Evolutionary conservation across 2,888 invertebrate species (phyloP), one percentile per base, ranked within the genome.

Genomic region (Graphium colonna): DNA sequence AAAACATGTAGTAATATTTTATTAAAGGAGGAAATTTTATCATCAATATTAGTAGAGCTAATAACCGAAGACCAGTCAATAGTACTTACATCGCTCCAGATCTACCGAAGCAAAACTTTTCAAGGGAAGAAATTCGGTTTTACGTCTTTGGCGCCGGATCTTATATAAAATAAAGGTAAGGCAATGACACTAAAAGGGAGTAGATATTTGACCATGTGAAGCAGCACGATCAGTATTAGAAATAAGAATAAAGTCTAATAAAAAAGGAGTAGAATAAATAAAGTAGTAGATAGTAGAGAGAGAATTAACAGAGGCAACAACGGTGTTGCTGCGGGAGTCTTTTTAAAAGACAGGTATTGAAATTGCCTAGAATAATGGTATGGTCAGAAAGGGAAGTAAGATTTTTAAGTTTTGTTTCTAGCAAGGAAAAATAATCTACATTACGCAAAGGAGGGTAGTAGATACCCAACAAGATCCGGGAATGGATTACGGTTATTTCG

Each of bases 141-240:
- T 52, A 26, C 12, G 42, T 43, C 26, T 53, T 3, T 48, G 52
- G 7, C 21, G 33, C 1, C 38, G 36, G 1, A 47, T 15, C 12
- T 47, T 52, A 15, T 52, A 47, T 15, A 48, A 53, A 13, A 53
- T 1, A 17, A 15, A 53, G 9, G 49, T 7, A 4, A 55, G 43
- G 38, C 51, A 43, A 13, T 55, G 51, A 15, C 47, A 51, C 4
- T 51, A 55, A 46, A 48, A 49, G 7, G 48, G 45, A 8, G 43
- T 50, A 15, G 49, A 12, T n/a, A 43, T 21, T 43, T 43, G 43
- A 7, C 42, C 38, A 38, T 38, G 46, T 9, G 21, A 36, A 36
- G 26, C 40, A 10, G 46, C 46, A 28, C 46, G 40, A n/a, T 46
- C 17, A 10, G 16, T 28, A 21, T 38, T 13, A 4, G 41, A 47